Evolutionary conservation across 2,888 invertebrate genomes (phyloP).

Genomic region (Drosophila niveifrons): DNA sequence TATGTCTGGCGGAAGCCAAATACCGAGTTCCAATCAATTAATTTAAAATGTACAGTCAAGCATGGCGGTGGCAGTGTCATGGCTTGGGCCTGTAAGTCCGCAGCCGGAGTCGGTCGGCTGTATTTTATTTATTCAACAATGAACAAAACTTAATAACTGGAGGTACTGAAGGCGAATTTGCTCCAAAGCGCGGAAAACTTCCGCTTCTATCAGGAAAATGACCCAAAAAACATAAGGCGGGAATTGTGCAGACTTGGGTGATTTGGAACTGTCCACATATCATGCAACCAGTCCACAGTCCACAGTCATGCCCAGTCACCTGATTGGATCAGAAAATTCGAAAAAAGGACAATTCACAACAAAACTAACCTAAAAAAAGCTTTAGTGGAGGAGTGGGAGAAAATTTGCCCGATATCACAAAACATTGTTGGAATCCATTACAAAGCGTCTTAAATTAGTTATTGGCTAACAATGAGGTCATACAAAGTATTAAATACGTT

Average conservation of each 20-base stretch:
- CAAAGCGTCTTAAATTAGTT: too few relatives aligned
- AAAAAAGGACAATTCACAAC: too few relatives aligned
- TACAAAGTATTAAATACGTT: too few relatives aligned
- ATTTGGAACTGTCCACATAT: neutral
- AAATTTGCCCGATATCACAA: too few relatives aligned
- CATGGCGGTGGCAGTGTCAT: slow-evolving; percentile 32
- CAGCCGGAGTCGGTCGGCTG: slow-evolving; percentile 16
- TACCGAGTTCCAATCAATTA: neutral
- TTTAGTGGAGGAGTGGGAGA: too few relatives aligned
- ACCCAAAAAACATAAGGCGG: neutral
- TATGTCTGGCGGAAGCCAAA: slow-evolving; percentile 5
- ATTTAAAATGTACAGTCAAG: slow-evolving; percentile 25
- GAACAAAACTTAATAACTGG: slow-evolving; percentile 2
- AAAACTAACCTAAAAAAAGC: too few relatives aligned
- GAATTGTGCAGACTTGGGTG: neutral
- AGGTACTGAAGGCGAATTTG: slow-evolving; percentile 1
- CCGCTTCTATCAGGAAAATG: too few relatives aligned
- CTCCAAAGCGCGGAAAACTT: neutral
- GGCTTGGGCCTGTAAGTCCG: slow-evolving; percentile 40
- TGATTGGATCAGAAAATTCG: neutral
- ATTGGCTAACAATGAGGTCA: too few relatives aligned
- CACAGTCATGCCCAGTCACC: too few relatives aligned
- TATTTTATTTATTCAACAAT: slow-evolving; percentile 8
- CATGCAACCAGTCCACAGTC: too few relatives aligned
- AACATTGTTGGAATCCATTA: too few relatives aligned